Evolutionary conservation across 2,113 vertebrate genomes (phyloP), one percentile per base, ranked within the genome.

Genomic region (Thunnus thynnus): DNA sequence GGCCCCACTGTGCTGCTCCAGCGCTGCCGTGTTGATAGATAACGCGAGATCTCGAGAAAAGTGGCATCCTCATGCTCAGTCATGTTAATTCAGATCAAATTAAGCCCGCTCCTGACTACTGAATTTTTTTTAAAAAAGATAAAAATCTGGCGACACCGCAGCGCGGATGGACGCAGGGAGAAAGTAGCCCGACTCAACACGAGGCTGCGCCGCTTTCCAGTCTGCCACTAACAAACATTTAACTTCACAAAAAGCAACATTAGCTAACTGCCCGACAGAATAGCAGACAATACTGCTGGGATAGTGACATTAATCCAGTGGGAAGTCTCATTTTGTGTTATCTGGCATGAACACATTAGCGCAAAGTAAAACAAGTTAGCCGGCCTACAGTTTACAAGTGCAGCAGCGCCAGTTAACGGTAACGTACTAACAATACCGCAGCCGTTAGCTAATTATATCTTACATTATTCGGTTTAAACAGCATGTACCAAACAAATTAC

Each of bases 201-300:
- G 85, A 88, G 85, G 87, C 85, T 74, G 72, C 67, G 76, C 65
- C 72, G 61, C 56, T 57, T 11, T 30, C 27, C 27, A 30, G 27
- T 30, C 27, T 30, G 14, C 17, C 2, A 3, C 7, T 27, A 22
- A 22, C 6, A 30, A 18, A 51, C 64, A 63, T 52, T 18, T 48
- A 10, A n/a, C 41, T 14, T 12, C 18, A 64, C 12, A 13, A 46
- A 13, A 64, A 32, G 13, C 2, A 25, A 6, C 3, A 22, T 25
- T 13, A 47, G 13, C n/a, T 4, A 7, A 2, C n/a, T 17, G 1
- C 0, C 12, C 3, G 1, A 13, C 13, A 20, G 1, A 0, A 30
- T 8, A 25, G 1, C 1, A 1, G 14, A 16, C 1, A 13, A 2
- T 1, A 3, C 7, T 2, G 16, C 17, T 17, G 1, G 17, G 0